Evolutionary conservation across 2,113 vertebrate genomes (phyloP).

Genomic region (Tauraco erythrolophus): DNA sequence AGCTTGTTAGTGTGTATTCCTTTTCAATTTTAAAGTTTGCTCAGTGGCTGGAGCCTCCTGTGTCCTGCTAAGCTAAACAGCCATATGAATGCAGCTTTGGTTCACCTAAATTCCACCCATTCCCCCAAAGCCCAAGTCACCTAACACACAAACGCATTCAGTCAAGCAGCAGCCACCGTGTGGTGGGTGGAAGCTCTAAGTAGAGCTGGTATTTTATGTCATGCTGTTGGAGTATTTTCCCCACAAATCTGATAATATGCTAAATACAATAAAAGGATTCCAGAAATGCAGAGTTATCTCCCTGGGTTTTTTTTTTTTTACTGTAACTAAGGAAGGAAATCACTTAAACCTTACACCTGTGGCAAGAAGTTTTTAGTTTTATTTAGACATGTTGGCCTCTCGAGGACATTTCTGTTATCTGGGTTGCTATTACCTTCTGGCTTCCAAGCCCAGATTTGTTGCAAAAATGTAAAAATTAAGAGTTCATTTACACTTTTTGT

Average conservation of each 20-base stretch:
- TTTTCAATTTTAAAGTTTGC: not conserved
- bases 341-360: not conserved
- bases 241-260: not conserved
- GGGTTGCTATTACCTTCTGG: no score
- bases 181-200: not conserved
- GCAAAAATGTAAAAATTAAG: not conserved
- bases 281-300: not conserved
- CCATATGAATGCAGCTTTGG: not conserved
- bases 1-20: not conserved
- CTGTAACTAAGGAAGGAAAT: not conserved
- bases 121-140: not conserved
- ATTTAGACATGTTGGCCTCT: not conserved
- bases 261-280: not conserved
- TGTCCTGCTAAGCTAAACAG: not conserved
- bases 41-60: not conserved
- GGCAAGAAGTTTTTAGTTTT: not conserved
- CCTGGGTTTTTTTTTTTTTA: not conserved
- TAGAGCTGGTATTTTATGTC: not conserved
- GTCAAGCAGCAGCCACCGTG: rapidly evolving
- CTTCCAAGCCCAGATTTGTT: not conserved
- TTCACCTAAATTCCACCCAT: not conserved
- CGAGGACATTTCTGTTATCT: not conserved
- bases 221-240: not conserved
- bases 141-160: not conserved
- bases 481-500: not conserved